These are phyloP conservation scores for Drosophila punjabiensis DNA, from an alignment of 1,140 invertebrate genomes.

Conservation along the genomic window DNA sequence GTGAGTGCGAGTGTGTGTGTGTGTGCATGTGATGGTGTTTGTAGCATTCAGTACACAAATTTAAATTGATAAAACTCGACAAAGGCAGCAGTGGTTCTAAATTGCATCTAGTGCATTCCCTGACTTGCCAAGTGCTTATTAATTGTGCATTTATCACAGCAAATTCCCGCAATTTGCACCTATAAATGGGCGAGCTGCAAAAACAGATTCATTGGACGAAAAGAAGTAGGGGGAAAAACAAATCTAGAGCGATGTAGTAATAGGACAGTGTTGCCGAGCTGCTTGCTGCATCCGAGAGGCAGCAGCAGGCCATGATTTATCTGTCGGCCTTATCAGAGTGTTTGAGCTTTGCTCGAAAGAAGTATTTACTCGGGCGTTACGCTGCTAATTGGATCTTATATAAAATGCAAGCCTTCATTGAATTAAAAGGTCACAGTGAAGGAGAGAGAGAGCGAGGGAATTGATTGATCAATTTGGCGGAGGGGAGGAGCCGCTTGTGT, in stretches of 20 bases:
- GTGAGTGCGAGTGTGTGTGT: slow-evolving; percentile 23
- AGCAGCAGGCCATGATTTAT: slow-evolving; percentile 23
- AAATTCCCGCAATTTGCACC: slow-evolving; percentile 14
- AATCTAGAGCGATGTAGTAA: slow-evolving; percentile 64
- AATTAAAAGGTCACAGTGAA: slow-evolving; percentile 61
- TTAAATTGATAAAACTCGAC: slow-evolving; percentile 76
- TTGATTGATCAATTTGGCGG: slow-evolving; percentile 64
- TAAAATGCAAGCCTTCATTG: slow-evolving; percentile 49
- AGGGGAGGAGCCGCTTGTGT: slow-evolving; percentile 18
- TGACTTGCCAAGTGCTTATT: slow-evolving; percentile 16
- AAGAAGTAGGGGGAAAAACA: slow-evolving; percentile 29
- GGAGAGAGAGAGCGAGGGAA: slow-evolving; percentile 35
- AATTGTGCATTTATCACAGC: slow-evolving; percentile 27
- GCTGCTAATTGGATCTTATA: slow-evolving; percentile 39
- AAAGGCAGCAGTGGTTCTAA: slow-evolving; percentile 40
- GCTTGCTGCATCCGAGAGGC: not conserved
- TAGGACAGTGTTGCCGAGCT: slow-evolving; percentile 63
- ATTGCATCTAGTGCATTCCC: slow-evolving; percentile 28
- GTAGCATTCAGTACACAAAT: slow-evolving; percentile 72
- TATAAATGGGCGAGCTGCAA: slow-evolving; percentile 6
- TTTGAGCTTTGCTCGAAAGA: slow-evolving; percentile 10
- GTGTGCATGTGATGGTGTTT: slow-evolving; percentile 42
- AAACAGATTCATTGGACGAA: slow-evolving; percentile 64
- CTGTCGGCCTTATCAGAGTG: slow-evolving; percentile 36
- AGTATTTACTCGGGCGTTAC: slow-evolving; percentile 4